A percentile compares a stretch with the other conserved stretches of the same genome.
phyloP scores from a whole-genome alignment of 2,113 vertebrate species.

The Glaucidium brasilianum region DNA sequence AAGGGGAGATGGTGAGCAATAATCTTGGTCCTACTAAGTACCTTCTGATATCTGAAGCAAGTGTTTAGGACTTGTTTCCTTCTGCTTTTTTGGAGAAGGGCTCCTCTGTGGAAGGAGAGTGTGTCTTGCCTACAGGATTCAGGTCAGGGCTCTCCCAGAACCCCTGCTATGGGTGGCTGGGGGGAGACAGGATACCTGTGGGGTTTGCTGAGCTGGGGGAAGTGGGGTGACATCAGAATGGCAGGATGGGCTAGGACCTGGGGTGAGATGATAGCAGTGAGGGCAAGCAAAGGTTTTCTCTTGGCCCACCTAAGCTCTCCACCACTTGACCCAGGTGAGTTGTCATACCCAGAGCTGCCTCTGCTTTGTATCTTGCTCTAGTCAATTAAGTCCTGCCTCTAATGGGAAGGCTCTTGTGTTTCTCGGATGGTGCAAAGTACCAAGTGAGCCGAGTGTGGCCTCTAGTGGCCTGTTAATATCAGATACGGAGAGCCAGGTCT shows the following conservation, averaged over 20 bases:
- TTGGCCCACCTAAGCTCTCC: background rate
- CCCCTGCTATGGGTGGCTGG: background rate
- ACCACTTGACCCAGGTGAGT: background rate
- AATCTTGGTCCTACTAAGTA: background rate
- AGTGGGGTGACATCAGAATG: background rate
- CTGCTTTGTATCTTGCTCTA: background rate
- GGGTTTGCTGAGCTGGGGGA: background rate
- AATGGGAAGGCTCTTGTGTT: background rate
- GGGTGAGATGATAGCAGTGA: background rate
- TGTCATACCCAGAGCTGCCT: background rate
- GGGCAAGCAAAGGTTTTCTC: background rate
- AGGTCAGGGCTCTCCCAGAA: background rate
- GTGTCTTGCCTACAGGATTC: background rate
- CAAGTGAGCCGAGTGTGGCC: constrained; percentile 31
- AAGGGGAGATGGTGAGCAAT: background rate
- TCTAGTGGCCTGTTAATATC: constrained; percentile 36
- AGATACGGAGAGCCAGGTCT: background rate
- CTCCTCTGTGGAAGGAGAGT: background rate
- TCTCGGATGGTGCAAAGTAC: background rate
- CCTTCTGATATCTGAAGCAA: background rate
- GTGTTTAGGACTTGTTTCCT: background rate
- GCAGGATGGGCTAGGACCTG: background rate
- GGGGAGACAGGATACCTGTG: background rate
- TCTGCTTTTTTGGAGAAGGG: background rate
- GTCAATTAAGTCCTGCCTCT: background rate